Percentiles rank a stretch among this genome's conserved stretches.
Conservation (phyloP, 2,797 vertebrate genomes). For the Schizothorax lantsangensis region DNA sequence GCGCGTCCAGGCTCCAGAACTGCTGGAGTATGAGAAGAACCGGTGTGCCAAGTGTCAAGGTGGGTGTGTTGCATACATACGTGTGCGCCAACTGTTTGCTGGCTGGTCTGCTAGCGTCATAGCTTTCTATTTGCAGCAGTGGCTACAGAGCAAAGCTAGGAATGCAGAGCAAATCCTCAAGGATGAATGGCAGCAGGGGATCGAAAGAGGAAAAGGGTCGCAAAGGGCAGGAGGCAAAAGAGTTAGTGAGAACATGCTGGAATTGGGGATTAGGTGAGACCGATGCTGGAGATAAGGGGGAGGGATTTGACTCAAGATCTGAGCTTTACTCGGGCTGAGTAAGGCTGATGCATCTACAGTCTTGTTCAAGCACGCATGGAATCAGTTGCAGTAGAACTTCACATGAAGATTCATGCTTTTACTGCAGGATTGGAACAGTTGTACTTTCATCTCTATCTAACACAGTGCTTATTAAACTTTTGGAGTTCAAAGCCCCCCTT, state of each 20-base stretch:
- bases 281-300: neutral
- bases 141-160: conserved; percentile 13
- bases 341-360: conserved; percentile 6
- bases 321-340: conserved; percentile 25
- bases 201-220: conserved; percentile 31
- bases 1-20: conserved; percentile 79
- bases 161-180: conserved; percentile 24
- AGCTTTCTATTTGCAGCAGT: conserved; percentile 20
- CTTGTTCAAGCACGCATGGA: conserved; percentile 1
- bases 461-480: neutral
- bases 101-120: conserved; percentile 9
- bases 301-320: conserved; percentile 13
- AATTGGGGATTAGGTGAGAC: conserved; percentile 28
- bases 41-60: conserved; percentile 88
- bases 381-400: neutral
- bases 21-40: conserved; percentile 89
- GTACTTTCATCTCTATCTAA: neutral
- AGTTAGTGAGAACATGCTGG: conserved; percentile 18
- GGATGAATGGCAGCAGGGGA: conserved; percentile 28
- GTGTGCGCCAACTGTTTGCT: conserved; percentile 27
- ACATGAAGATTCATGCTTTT: neutral
- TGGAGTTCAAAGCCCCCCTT: neutral
- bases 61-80: conserved; percentile 73
- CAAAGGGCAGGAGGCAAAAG: conserved; percentile 12
- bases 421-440: neutral